phyloP scores from a whole-genome alignment of 2,797 vertebrate species.

The Phrynocephalus guinanensis region DNA sequence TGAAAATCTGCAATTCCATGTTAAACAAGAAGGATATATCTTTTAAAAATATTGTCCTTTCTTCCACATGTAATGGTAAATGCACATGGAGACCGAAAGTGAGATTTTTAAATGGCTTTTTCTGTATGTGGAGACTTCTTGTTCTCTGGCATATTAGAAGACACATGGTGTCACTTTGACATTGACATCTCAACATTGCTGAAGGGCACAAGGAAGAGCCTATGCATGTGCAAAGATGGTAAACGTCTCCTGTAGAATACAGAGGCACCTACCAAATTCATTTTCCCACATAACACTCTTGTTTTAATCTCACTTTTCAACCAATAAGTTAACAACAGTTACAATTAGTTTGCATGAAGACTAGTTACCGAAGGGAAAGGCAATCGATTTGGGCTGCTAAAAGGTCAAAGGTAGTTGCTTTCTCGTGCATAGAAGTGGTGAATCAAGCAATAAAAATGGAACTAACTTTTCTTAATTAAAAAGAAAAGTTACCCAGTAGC shows the following conservation, averaged over 20 bases:
- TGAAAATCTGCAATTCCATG: conserved; percentile 34
- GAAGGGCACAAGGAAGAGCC: conserved; percentile 34
- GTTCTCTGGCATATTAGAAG: conserved; percentile 14
- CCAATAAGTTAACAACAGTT: conserved; percentile 46
- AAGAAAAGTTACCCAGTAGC: conserved; percentile 30
- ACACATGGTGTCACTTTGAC: conserved; percentile 18
- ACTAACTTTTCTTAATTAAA: conserved; percentile 47
- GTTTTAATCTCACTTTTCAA: conserved; percentile 34
- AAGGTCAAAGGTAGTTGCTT: conserved; percentile 37
- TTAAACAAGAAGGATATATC: conserved; percentile 54
- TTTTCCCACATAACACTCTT: not conserved
- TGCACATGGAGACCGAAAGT: conserved; percentile 38
- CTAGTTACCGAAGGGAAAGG: conserved; percentile 31
- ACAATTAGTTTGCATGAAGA: conserved; percentile 23
- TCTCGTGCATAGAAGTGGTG: conserved; percentile 36
- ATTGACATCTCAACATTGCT: not conserved
- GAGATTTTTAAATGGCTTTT: conserved; percentile 39
- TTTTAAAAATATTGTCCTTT: conserved; percentile 63
- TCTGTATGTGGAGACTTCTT: conserved; percentile 17
- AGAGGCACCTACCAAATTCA: not conserved
- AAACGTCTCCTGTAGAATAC: conserved; percentile 1
- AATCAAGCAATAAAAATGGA: conserved; percentile 27
- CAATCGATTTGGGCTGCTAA: conserved; percentile 43
- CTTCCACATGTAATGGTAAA: conserved; percentile 58
- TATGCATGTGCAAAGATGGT: not conserved